Conservation (phyloP, 2,797 vertebrate species). For the Chaenodraco wilsoni region DNA sequence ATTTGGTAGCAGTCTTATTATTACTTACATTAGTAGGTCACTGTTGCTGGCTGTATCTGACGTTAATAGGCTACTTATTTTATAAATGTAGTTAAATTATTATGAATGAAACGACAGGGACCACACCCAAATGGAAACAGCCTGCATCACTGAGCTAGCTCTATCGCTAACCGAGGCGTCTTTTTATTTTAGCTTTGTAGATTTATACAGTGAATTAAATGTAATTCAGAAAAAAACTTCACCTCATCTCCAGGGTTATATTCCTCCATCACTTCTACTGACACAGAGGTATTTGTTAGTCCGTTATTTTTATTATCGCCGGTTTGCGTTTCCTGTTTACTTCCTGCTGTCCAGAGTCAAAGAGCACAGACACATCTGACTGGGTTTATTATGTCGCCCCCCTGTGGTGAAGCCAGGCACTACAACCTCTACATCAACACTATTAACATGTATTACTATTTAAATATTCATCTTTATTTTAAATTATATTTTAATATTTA, state of each 20-base stretch:
- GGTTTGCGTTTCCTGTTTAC: slow-evolving; percentile 40
- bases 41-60: rapidly evolving
- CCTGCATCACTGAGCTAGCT: slow-evolving; percentile 8
- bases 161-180: neutral
- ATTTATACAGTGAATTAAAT: rapidly evolving
- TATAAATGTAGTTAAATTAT: neutral
- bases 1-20: neutral
- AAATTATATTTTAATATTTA: too few relatives aligned
- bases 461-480: neutral
- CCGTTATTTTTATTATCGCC: neutral
- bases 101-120: neutral
- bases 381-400: neutral
- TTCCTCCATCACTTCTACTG: slow-evolving; percentile 78
- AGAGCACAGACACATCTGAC: neutral
- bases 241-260: slow-evolving; percentile 85
- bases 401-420: neutral
- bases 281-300: too few relatives aligned
- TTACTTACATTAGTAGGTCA: too few relatives aligned
- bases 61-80: neutral
- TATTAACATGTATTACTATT: neutral
- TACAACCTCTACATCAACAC: neutral
- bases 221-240: neutral
- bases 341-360: slow-evolving; percentile 23
- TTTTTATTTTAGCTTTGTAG: rapidly evolving
- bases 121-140: slow-evolving; percentile 49